These are phyloP conservation scores for Spilogale gracilis DNA, from an alignment of 2,113 vertebrate species.

Conservation along the genomic window DNA sequence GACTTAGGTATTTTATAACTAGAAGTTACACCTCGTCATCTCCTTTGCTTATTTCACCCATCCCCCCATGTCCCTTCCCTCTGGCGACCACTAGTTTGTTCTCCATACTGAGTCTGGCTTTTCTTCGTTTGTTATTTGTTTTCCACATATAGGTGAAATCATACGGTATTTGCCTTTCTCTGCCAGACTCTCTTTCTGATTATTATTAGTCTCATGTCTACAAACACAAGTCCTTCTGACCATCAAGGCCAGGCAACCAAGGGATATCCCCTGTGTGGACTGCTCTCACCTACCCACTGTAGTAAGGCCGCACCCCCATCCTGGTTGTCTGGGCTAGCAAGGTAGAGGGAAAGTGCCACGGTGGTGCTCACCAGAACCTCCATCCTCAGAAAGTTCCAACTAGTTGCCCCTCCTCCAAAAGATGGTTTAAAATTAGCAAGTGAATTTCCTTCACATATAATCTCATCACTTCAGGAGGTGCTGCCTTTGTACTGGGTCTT, in stretches of 20 bases:
- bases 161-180: neutral
- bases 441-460: neutral
- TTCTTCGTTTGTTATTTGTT: neutral
- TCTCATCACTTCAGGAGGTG: neutral
- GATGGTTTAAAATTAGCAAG: neutral
- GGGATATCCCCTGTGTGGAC: neutral
- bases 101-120: neutral
- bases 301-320: neutral
- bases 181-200: neutral
- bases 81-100: neutral
- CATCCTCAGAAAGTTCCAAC: neutral
- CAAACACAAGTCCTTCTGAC: neutral
- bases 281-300: neutral
- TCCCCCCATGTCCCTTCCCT: neutral
- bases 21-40: neutral
- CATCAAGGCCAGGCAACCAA: neutral
- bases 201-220: neutral
- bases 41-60: neutral
- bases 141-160: neutral
- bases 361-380: neutral
- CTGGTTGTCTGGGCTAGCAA: neutral
- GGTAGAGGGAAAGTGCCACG: neutral
- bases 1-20: neutral
- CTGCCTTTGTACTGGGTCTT: neutral
- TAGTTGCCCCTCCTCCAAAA: neutral